These are phyloP conservation scores for Pseudonaja textilis DNA, from an alignment of 2,113 vertebrate genomes.

Conservation along the genomic window DNA sequence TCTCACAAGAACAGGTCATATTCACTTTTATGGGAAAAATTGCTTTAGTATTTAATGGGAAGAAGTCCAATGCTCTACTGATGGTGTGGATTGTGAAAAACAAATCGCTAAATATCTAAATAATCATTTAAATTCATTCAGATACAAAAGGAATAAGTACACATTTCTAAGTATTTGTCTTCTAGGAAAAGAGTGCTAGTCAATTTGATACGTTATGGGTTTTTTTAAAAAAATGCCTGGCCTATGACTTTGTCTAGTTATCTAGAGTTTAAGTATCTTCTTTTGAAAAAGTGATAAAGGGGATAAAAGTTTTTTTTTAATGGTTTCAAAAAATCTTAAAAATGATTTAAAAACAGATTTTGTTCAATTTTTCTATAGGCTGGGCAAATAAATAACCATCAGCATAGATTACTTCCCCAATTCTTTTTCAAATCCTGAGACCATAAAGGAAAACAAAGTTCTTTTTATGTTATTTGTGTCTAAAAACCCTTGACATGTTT, in stretches of 20 bases:
- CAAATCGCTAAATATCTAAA: neutral
- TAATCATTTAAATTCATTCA: neutral
- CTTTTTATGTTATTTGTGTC: neutral
- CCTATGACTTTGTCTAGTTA: neutral
- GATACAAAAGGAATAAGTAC: neutral
- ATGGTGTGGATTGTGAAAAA: neutral
- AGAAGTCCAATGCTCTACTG: neutral
- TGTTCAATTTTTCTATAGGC: neutral
- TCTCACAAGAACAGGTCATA: neutral
- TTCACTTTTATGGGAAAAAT: neutral
- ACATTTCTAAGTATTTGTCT: neutral
- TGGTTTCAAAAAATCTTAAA: neutral
- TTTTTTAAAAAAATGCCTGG: neutral
- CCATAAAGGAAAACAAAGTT: neutral
- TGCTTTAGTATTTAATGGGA: neutral
- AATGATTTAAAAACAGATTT: neutral
- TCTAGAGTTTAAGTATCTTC: neutral
- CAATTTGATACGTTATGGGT: neutral
- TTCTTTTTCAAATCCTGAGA: neutral
- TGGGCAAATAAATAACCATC: neutral
- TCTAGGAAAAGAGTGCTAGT: neutral
- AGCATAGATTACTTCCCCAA: neutral
- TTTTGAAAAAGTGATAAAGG: too few species aligned
- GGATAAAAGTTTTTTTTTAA: neutral
- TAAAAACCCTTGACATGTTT: neutral